Evolutionary conservation across 2,888 invertebrate genomes (phyloP).

Genomic region (Oxytorus armatus): DNA sequence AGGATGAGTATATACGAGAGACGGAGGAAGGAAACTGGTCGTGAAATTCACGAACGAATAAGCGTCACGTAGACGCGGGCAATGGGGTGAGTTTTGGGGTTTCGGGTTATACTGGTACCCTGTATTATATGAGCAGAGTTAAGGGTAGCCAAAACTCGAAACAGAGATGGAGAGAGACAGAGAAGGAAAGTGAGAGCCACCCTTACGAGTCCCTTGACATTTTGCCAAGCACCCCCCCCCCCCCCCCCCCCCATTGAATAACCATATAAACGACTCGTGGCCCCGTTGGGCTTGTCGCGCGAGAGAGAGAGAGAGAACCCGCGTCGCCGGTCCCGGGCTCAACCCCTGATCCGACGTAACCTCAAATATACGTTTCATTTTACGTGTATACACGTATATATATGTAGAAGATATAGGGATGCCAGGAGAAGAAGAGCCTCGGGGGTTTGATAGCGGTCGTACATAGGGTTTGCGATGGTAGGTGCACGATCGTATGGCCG

Average conservation of each 20-base stretch:
- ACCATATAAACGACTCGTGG: constrained; percentile 81
- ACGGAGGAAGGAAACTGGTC: constrained; percentile 65
- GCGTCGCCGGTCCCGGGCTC: constrained; percentile 63
- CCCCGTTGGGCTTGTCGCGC: constrained; percentile 64
- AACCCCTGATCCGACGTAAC: constrained; percentile 80
- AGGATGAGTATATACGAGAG: constrained; percentile 22
- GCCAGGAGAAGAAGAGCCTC: constrained; percentile 5
- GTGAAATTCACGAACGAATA: constrained; percentile 73
- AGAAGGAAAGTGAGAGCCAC: constrained; percentile 52
- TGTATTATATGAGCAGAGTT: constrained; percentile 56
- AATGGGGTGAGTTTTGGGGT: constrained; percentile 43
- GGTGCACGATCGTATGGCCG: constrained; percentile 13
- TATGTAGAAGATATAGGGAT: not conserved
- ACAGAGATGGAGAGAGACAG: constrained; percentile 25
- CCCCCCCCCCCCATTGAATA: constrained; percentile 80
- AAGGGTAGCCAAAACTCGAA: constrained; percentile 68
- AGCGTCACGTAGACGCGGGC: constrained; percentile 62
- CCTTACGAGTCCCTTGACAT: constrained; percentile 81
- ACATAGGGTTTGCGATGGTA: constrained; percentile 25
- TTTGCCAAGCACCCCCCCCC: constrained; percentile 81
- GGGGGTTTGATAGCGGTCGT: constrained; percentile 23
- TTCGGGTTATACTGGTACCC: constrained; percentile 61
- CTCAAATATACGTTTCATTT: constrained; percentile 81
- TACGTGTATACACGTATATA: constrained; percentile 33
- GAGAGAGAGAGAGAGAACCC: not conserved